Percentiles rank a stretch among this genome's conserved stretches.
Conservation (phyloP, 2,113 vertebrate genomes). For the Labrus mixtus region DNA sequence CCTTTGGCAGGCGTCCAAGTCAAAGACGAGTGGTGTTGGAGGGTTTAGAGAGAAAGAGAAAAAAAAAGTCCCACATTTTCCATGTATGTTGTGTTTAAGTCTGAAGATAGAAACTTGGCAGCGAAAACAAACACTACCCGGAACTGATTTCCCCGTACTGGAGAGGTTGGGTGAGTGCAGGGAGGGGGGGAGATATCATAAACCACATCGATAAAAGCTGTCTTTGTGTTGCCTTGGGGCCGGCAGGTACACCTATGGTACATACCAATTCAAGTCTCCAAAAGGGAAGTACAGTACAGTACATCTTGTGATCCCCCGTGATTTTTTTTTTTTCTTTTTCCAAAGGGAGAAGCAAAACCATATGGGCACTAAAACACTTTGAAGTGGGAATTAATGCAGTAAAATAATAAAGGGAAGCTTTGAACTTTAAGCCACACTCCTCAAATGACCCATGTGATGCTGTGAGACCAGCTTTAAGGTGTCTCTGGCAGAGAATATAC, state of each 20-base stretch:
- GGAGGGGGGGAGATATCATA: conserved; percentile 21
- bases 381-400: conserved; percentile 26
- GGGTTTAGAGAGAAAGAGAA: conserved; percentile 63
- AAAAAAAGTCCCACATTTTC: conserved; percentile 61
- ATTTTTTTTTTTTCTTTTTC: neutral
- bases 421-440: conserved; percentile 12
- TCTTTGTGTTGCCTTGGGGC: conserved; percentile 33
- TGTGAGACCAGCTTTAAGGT: neutral
- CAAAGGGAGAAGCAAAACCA: conserved; percentile 20
- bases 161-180: neutral
- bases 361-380: conserved; percentile 23
- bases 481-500: neutral
- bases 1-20: conserved; percentile 74
- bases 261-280: conserved; percentile 3
- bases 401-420: neutral
- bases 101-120: conserved; percentile 70
- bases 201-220: conserved; percentile 52
- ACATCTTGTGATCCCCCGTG: conserved; percentile 4
- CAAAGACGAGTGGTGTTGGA: conserved; percentile 71
- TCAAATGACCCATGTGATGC: conserved; percentile 19
- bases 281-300: conserved; percentile 17
- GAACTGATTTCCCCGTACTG: conserved; percentile 59
- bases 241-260: conserved; percentile 39
- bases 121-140: conserved; percentile 32
- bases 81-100: conserved; percentile 66